Percentiles rank a stretch among this genome's conserved stretches.
Evolutionary conservation across 2,797 vertebrate species (phyloP).

Genomic region (Stomatorhinus walkeri): DNA sequence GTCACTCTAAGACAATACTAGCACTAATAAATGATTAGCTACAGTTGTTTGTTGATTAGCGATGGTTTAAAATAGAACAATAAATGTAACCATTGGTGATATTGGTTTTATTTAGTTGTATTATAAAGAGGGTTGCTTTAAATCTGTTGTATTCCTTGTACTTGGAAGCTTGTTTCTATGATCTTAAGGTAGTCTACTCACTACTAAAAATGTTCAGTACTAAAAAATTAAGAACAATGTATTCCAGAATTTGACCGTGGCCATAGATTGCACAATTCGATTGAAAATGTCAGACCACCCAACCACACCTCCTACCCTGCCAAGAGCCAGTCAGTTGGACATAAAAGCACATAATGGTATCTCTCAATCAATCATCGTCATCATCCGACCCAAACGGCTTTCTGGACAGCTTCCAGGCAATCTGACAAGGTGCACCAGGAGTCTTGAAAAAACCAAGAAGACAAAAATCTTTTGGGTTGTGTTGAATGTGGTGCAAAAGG

Average conservation of each 20-base stretch:
- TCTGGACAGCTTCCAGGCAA: neutral
- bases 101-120: conserved; percentile 27
- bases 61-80: conserved; percentile 30
- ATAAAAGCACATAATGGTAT: neutral
- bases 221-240: neutral
- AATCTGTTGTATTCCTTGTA: conserved; percentile 7
- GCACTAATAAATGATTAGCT: conserved; percentile 32
- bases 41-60: conserved; percentile 27
- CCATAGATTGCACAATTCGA: neutral
- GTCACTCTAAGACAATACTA: conserved; percentile 33
- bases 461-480: neutral
- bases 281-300: neutral
- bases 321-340: neutral
- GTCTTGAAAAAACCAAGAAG: neutral
- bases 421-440: neutral
- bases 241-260: neutral
- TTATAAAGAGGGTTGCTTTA: conserved; percentile 18
- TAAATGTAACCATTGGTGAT: conserved; percentile 33
- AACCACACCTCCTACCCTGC: neutral
- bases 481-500: neutral
- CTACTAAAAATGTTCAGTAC: neutral
- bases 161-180: neutral
- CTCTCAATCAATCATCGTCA: neutral
- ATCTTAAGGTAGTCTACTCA: neutral
- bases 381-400: neutral